A percentile compares a stretch with the other conserved stretches of the same genome.
These are phyloP conservation scores for Drosophila suboccidentalis DNA, from an alignment of 2,888 invertebrate species.

Conservation along the genomic window DNA sequence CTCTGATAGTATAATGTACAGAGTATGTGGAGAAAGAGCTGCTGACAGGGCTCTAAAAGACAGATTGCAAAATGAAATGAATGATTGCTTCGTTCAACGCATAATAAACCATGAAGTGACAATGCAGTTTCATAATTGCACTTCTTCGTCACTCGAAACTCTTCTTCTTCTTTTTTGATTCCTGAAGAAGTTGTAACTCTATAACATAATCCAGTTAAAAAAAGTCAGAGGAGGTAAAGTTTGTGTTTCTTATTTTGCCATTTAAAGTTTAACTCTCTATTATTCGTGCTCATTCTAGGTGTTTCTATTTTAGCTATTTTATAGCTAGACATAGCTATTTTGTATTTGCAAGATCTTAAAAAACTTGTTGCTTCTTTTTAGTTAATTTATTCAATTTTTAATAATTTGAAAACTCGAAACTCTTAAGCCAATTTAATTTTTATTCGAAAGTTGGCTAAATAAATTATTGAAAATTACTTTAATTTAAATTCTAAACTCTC, in stretches of 20 bases:
- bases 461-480: too few species aligned
- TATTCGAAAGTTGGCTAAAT: too few species aligned
- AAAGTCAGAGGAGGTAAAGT: neutral
- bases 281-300: neutral
- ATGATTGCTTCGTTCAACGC: conserved; percentile 62
- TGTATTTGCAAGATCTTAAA: too few species aligned
- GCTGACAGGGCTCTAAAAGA: conserved; percentile 49
- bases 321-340: too few species aligned
- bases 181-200: neutral
- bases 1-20: conserved; percentile 18
- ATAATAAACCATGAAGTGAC: conserved; percentile 60
- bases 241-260: neutral
- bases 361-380: too few species aligned
- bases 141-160: neutral
- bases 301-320: too few species aligned
- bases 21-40: conserved; percentile 34
- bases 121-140: conserved; percentile 34
- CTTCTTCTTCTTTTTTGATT: too few species aligned
- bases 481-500: too few species aligned
- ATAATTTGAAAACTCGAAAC: too few species aligned
- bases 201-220: neutral
- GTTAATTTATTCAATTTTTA: too few species aligned
- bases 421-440: too few species aligned
- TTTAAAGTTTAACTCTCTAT: neutral
- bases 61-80: conserved; percentile 69